phyloP scores from a whole-genome alignment of 2,797 vertebrate species.

The Danionella dracula region DNA sequence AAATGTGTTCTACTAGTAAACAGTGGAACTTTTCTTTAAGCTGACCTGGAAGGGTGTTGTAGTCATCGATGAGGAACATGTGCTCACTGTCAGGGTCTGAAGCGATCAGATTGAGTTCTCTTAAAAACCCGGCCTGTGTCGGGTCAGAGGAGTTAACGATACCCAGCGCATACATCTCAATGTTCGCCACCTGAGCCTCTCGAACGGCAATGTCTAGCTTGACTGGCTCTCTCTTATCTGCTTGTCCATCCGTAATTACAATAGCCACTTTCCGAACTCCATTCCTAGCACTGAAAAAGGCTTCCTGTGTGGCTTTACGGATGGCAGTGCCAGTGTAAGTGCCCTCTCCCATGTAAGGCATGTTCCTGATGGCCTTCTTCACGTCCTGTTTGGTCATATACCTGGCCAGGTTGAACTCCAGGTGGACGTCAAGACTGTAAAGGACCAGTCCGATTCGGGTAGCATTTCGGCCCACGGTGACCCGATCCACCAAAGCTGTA shows the following conservation, averaged over 20 bases:
- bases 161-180: slow-evolving; percentile 89
- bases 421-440: slow-evolving; percentile 82
- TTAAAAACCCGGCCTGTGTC: slow-evolving; percentile 78
- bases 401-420: slow-evolving; percentile 81
- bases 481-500: slow-evolving; percentile 80
- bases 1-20: too few species aligned
- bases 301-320: slow-evolving; percentile 83
- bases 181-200: slow-evolving; percentile 85
- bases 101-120: slow-evolving; percentile 85
- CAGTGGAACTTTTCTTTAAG: not conserved
- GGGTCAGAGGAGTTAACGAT: slow-evolving; percentile 84
- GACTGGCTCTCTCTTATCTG: slow-evolving; percentile 83
- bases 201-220: slow-evolving; percentile 80
- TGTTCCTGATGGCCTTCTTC: slow-evolving; percentile 81
- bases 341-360: slow-evolving; percentile 87
- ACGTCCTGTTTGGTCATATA: slow-evolving; percentile 76
- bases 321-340: slow-evolving; percentile 88
- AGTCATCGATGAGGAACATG: slow-evolving; percentile 89
- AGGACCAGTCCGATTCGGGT: slow-evolving; percentile 86
- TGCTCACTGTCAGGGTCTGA: slow-evolving; percentile 88
- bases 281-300: slow-evolving; percentile 76
- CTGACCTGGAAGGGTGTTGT: slow-evolving; percentile 84
- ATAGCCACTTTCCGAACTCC: slow-evolving; percentile 87
- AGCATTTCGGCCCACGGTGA: slow-evolving; percentile 82
- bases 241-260: slow-evolving; percentile 86